A percentile compares a stretch with the other conserved stretches of the same genome.
Evolutionary conservation across 2,797 vertebrate species (phyloP).

Genomic region (Eurystomus glaucurus): DNA sequence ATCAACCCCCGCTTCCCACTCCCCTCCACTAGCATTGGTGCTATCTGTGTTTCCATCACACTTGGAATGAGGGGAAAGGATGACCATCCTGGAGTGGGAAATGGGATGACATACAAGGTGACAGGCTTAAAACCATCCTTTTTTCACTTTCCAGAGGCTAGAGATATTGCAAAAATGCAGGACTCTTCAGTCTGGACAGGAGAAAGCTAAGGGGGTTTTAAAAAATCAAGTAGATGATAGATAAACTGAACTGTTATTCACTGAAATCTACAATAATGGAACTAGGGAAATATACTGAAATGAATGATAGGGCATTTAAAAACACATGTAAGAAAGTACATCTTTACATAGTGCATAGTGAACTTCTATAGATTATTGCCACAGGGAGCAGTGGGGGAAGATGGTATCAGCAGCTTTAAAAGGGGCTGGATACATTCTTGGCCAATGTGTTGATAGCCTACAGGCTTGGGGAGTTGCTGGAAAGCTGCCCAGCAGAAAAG

Average conservation of each 20-base stretch:
- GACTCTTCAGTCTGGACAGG: not conserved
- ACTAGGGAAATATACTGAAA: not conserved
- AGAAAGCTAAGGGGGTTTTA: not conserved
- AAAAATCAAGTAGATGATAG: not conserved
- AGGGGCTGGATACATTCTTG: not conserved
- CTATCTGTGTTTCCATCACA: not conserved
- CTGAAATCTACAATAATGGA: not conserved
- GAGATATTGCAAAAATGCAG: not conserved
- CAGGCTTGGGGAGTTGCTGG: not conserved
- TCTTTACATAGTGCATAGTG: not conserved
- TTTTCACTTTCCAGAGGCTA: not conserved
- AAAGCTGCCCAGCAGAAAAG: not conserved
- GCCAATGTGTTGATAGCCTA: not conserved
- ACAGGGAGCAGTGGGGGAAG: not conserved
- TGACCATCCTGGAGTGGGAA: not conserved
- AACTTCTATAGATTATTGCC: not conserved
- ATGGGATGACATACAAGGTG: not conserved
- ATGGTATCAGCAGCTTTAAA: not conserved
- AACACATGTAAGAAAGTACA: not conserved
- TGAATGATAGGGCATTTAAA: not conserved
- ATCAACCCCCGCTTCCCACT: not conserved
- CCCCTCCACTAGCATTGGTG: rapidly evolving
- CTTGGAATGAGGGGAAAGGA: not conserved
- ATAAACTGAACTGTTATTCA: not conserved
- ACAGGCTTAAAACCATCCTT: not conserved